Evolutionary conservation across 2,113 vertebrate species (phyloP).

Genomic region (Scopus umbretta): DNA sequence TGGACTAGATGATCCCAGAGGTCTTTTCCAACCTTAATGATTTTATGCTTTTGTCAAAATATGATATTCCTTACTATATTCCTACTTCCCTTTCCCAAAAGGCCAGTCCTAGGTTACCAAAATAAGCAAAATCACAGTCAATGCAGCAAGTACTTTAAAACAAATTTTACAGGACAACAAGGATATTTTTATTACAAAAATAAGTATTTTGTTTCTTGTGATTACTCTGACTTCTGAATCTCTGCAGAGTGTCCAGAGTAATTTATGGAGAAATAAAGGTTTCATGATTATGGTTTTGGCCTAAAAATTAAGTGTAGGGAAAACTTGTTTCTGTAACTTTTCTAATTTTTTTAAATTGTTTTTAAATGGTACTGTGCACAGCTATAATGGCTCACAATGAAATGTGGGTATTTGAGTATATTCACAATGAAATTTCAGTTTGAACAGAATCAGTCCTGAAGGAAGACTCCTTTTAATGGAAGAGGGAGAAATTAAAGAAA

Average conservation of each 20-base stretch:
- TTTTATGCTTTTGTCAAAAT: not conserved
- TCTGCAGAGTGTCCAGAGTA: not conserved
- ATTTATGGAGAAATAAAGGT: not conserved
- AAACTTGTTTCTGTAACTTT: not conserved
- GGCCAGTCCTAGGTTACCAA: not conserved
- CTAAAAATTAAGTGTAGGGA: not conserved
- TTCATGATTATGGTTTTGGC: not conserved
- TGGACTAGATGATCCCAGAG: too few relatives aligned
- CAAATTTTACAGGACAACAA: not conserved
- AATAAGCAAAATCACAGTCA: not conserved
- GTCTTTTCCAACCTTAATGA: too few relatives aligned
- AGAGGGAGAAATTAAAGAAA: not conserved
- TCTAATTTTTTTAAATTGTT: not conserved
- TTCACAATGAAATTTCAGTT: not conserved
- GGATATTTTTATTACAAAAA: not conserved
- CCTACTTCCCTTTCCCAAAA: not conserved
- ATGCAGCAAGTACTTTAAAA: not conserved
- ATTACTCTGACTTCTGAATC: not conserved
- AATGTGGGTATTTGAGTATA: not conserved
- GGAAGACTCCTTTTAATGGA: not conserved
- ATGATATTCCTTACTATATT: rapidly evolving
- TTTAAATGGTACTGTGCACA: not conserved
- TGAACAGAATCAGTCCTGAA: not conserved
- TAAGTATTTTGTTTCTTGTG: not conserved
- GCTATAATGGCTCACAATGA: not conserved